Evolutionary conservation across 2,888 invertebrate species (phyloP).

Genomic region (Steinernema scapterisci): DNA sequence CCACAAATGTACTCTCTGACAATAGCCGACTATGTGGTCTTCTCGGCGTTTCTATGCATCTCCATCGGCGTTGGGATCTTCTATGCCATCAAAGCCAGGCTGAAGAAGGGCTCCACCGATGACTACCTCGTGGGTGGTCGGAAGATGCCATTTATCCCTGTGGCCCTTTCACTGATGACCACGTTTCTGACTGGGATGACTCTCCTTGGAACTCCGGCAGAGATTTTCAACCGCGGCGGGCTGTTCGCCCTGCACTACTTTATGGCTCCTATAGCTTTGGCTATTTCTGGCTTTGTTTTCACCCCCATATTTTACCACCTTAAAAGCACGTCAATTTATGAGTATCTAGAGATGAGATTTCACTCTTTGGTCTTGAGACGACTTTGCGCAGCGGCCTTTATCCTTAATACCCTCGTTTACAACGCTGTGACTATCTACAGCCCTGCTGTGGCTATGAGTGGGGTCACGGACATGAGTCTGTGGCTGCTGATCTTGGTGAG

Average conservation of each 20-base stretch:
- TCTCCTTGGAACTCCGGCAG: slow-evolving; percentile 27
- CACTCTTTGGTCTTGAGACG: slow-evolving; percentile 22
- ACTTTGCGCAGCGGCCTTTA: slow-evolving; percentile 29
- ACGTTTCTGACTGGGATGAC: slow-evolving; percentile 32
- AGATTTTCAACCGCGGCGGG: slow-evolving; percentile 7
- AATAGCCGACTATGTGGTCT: slow-evolving; percentile 5
- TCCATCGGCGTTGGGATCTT: slow-evolving; percentile 21
- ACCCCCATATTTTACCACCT: slow-evolving; percentile 37
- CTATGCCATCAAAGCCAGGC: background rate
- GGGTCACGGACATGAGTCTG: slow-evolving; percentile 22
- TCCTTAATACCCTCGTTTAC: slow-evolving; percentile 33
- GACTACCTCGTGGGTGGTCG: slow-evolving; percentile 31
- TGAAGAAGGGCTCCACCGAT: background rate
- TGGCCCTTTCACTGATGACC: slow-evolving; percentile 31
- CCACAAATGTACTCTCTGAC: too few relatives aligned
- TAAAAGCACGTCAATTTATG: slow-evolving; percentile 33
- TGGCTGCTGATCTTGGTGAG: slow-evolving; percentile 33
- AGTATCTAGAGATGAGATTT: slow-evolving; percentile 39
- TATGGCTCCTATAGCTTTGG: slow-evolving; percentile 29
- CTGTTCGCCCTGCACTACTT: background rate
- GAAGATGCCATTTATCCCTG: slow-evolving; percentile 31
- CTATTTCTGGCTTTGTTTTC: slow-evolving; percentile 14
- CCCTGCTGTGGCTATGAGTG: slow-evolving; percentile 37
- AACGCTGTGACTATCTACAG: slow-evolving; percentile 34
- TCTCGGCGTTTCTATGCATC: slow-evolving; percentile 14